Evolutionary conservation across 30 jellyfish, hydroid and myxozoan genomes (phyloP), one percentile per base, ranked within the genome.

Genomic region (Sanderia malayensis): DNA sequence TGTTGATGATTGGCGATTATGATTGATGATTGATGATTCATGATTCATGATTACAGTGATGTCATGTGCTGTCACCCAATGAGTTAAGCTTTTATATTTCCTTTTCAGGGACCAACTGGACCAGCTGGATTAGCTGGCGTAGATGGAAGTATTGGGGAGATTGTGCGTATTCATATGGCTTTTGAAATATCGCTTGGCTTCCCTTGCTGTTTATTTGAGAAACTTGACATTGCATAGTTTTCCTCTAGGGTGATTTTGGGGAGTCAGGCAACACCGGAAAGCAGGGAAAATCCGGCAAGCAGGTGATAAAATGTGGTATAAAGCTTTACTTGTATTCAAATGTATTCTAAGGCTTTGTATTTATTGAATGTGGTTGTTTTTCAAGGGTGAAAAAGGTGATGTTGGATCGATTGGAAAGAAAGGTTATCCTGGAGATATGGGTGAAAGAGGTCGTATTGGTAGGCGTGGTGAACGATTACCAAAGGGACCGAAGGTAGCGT

Each of bases 371-470:
- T 37, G 52, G 6, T 37, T 37, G 6, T 13, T 37, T 37, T 4
- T 37, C 6, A 37, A 37, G 52, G 52, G 52, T 37, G 13, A 37
- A 37, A 37, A 4, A 4, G 77, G 77, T 31, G 77, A 65, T 44
- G 11, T 13, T 65, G 77, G 77, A 18, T 31, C 18, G 8, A 30
- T 44, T 30, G 77, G 77, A 13, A 33, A 19, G 30, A 31, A 15
- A 30, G 77, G 77, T 18, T 30, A 25, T 61, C 21, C 52, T 13
- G 67, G 67, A 68, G 65, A 10, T 3, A 37, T 25, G 89, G 89
- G 89, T 21, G 60, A 13, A 1, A 27, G 60, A 1, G 89, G 89
- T 20, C 65, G 30, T 8, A 41, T 23, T 61, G 89, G 89, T 7
- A 44, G 4, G 17, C 55, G 49, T 22, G 89, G 89, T 26, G 29